Evolutionary conservation across 92 coral and sea anemone genomes (phyloP).

Genomic region (Zoanthus sociatus): DNA sequence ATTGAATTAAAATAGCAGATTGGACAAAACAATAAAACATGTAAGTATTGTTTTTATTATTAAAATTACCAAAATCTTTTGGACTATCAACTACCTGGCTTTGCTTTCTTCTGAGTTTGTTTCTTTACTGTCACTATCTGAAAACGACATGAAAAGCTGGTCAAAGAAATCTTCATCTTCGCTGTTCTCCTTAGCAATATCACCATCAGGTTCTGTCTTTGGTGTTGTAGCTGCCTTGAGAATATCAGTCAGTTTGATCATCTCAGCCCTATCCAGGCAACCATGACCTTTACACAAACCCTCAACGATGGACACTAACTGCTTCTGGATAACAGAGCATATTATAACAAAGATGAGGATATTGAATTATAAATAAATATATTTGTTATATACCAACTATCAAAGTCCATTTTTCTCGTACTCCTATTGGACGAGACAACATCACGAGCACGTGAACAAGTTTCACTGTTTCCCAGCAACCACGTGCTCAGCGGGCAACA

Average conservation of each 20-base stretch:
- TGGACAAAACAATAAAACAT: too few species aligned
- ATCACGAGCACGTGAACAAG: too few species aligned
- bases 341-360: too few species aligned
- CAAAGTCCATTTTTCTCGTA: too few species aligned
- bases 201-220: conserved; percentile 33
- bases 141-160: conserved; percentile 69
- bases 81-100: conserved; percentile 29
- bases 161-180: conserved; percentile 76
- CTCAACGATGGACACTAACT: conserved; percentile 87
- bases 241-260: conserved; percentile 74
- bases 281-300: conserved; percentile 99
- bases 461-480: too few species aligned
- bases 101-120: conserved; percentile 47
- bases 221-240: conserved; percentile 76
- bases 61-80: too few species aligned
- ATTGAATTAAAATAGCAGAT: too few species aligned
- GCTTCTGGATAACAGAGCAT: conserved; percentile 65
- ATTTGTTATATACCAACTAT: too few species aligned
- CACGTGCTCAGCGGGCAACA: too few species aligned
- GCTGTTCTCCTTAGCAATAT: conserved; percentile 21
- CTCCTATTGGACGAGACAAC: too few species aligned
- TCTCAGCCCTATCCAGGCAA: conserved; percentile 83
- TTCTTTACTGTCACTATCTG: conserved; percentile 60
- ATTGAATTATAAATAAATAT: too few species aligned
- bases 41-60: too few species aligned